A percentile compares a stretch with the other conserved stretches of the same genome.
Conservation (phyloP, 2,113 vertebrate genomes). For the Dryoscopus gambensis region DNA sequence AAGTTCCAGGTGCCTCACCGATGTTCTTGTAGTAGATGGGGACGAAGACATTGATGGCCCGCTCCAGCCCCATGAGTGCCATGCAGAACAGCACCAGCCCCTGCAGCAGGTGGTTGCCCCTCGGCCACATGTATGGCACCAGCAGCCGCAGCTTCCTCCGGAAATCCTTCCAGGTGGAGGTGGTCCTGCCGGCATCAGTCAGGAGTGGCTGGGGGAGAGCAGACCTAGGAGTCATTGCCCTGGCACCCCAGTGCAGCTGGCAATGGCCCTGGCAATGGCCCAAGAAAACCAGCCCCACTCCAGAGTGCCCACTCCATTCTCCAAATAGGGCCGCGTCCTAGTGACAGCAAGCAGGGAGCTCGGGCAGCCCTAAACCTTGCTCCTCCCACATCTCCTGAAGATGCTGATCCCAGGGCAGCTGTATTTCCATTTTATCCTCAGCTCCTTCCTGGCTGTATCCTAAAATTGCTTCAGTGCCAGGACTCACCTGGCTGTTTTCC, state of each 20-base stretch:
- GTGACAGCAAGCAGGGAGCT: neutral
- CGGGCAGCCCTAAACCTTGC: neutral
- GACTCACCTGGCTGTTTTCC: slow-evolving; percentile 79
- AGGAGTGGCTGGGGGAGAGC: slow-evolving; percentile 62
- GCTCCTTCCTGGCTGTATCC: neutral
- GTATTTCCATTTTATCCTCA: neutral
- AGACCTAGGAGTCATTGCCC: neutral
- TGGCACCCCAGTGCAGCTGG: neutral
- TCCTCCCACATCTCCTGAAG: neutral
- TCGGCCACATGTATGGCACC: slow-evolving; percentile 90
- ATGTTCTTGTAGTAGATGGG: slow-evolving; percentile 93
- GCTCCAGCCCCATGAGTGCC: slow-evolving; percentile 82
- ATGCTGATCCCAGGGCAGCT: neutral
- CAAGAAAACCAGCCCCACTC: neutral
- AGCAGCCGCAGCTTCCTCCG: slow-evolving; percentile 82
- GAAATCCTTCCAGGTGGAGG: slow-evolving; percentile 89
- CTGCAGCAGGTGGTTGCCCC: slow-evolving; percentile 80
- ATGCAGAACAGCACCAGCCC: slow-evolving; percentile 86
- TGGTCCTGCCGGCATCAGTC: neutral
- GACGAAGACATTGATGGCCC: slow-evolving; percentile 90
- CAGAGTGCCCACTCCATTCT: neutral
- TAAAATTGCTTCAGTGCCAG: neutral
- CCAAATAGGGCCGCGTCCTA: neutral
- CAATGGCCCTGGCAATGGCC: neutral
- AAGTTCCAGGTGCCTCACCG: slow-evolving; percentile 70